Conservation (phyloP, 2,113 vertebrate genomes). For the Craseonycteris thonglongyai region DNA sequence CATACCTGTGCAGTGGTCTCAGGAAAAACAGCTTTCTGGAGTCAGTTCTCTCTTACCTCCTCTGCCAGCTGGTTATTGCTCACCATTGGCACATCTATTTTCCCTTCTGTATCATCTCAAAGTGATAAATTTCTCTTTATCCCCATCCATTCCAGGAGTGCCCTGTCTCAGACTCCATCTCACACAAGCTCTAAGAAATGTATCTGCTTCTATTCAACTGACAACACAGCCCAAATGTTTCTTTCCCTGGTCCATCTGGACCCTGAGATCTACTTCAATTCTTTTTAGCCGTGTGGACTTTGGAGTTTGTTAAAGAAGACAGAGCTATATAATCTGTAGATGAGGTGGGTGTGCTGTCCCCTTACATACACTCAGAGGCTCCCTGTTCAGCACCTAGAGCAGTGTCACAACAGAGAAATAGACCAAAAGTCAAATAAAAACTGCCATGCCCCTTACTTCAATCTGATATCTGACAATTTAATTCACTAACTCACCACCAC, state of each 20-base stretch:
- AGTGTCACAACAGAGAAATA: too few species aligned
- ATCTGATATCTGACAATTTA: too few species aligned
- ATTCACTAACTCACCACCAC: too few species aligned
- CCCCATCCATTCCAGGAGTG: too few species aligned
- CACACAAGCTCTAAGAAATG: background rate
- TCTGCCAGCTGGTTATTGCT: background rate
- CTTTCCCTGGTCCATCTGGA: background rate
- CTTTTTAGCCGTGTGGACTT: background rate
- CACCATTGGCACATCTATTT: too few species aligned
- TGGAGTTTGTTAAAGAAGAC: background rate
- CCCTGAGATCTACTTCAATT: too few species aligned
- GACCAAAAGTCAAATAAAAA: too few species aligned
- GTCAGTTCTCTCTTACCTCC: fast-evolving
- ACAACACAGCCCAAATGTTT: fast-evolving
- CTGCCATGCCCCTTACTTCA: too few species aligned
- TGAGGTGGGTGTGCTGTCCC: fast-evolving
- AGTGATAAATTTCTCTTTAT: background rate
- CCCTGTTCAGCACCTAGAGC: too few species aligned
- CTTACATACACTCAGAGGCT: fast-evolving
- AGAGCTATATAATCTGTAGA: fast-evolving
- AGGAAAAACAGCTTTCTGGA: too few species aligned
- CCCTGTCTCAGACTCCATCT: background rate
- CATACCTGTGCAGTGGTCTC: background rate
- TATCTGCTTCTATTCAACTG: background rate
- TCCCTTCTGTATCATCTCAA: background rate